Evolutionary conservation across 2,888 invertebrate species (phyloP), one percentile per base, ranked within the genome.

Genomic region (Tenthredo distinguenda): DNA sequence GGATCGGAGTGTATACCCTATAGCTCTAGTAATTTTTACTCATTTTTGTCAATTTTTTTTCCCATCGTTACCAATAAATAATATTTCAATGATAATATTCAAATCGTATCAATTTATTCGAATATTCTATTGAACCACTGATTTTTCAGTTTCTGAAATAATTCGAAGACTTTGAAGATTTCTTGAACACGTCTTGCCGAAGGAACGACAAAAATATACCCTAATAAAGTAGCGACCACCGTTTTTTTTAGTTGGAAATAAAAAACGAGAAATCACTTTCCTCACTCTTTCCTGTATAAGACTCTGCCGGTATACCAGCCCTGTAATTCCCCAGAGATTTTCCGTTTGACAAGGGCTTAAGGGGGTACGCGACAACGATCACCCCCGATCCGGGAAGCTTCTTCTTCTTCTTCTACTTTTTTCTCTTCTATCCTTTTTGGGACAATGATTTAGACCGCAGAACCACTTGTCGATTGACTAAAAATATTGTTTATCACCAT

Each of bases 341-440:
- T 37, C 76, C 76, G 76, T 47, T 76, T 76, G 47, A 76, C 47
- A 76, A 43, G 43, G 47, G 76, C 40, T 76, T 47, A 76, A 21
- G 47, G 76, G 76, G 76, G n/a, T 21, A 26, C 47, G 26, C 76
- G 76, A 76, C 76, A 47, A 37, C 76, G 76, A 76, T 76, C 43
- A 62, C 4, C 43, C n/a, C 34, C 47, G 76, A 76, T 76, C 21
- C 2, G 43, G 76, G 26, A 47, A 76, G 21, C 26, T 47, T 34
- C 43, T 34, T 15, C 40, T 37, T 40, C 34, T n/a, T 15, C 71
- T 43, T 43, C 43, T 43, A n/a, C 6, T 50, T 50, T 0, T 18
- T 50, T 50, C n/a, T n/a, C 55, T 76, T 26, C 47, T 26, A 26
- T 47, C 47, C 47, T 4, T 76, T 26, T 26, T 1, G 76, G 76